These are phyloP conservation scores for Dermochelys coriacea DNA, from an alignment of 2,797 vertebrate genomes.

Conservation along the genomic window DNA sequence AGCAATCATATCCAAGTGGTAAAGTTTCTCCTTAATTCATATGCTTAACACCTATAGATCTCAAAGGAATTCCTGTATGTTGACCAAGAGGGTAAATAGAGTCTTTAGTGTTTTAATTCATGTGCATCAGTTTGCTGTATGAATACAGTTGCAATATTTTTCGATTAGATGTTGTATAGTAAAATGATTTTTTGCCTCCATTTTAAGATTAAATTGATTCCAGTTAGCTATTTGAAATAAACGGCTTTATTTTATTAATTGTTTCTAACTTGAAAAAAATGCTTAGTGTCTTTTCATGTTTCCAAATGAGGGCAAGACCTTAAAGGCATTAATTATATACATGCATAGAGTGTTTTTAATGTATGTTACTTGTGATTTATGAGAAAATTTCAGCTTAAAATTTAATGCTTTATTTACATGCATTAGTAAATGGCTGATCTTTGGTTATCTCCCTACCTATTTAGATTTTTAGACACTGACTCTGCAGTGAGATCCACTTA, in stretches of 20 bases:
- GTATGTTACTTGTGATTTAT: conserved; percentile 61
- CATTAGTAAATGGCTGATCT: conserved; percentile 40
- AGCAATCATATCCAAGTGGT: neutral
- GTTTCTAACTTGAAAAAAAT: conserved; percentile 76
- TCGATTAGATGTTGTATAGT: neutral
- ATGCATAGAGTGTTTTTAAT: conserved; percentile 66
- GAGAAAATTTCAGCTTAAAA: conserved; percentile 56
- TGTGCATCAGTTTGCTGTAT: conserved; percentile 9
- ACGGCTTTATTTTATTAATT: conserved; percentile 82
- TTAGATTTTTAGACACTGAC: neutral
- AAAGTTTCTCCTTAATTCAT: neutral
- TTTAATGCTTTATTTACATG: conserved; percentile 51
- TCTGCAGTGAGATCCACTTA: neutral
- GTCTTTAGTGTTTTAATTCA: conserved; percentile 41
- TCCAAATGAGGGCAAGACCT: conserved; percentile 79
- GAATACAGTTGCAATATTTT: neutral
- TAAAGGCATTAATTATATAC: conserved; percentile 82
- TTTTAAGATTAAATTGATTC: conserved; percentile 74
- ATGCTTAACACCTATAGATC: neutral
- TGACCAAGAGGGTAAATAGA: conserved; percentile 13
- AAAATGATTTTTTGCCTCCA: conserved; percentile 67
- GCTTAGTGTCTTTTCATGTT: conserved; percentile 76
- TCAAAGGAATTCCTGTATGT: conserved; percentile 36
- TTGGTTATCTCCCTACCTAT: neutral
- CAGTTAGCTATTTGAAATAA: conserved; percentile 80